Conservation (phyloP, 2,888 invertebrate species). For the Xylocampa areola region DNA sequence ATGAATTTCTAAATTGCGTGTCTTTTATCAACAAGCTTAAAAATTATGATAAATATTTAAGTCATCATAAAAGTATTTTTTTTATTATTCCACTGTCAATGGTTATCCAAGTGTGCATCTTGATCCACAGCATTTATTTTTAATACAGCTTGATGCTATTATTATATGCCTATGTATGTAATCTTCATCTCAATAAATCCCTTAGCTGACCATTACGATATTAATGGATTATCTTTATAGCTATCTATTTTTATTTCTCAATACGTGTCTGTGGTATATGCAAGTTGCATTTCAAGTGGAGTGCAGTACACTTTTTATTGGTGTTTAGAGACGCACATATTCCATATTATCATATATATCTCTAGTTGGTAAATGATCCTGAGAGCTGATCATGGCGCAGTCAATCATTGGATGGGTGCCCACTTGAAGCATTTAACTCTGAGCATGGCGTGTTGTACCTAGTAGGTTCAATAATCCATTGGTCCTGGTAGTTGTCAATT, state of each 20-base stretch:
- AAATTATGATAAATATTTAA: constrained; percentile 13
- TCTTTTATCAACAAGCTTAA: constrained; percentile 30
- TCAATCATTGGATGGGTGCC: no score
- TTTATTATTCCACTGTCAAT: background rate
- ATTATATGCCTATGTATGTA: background rate
- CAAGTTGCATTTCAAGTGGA: background rate
- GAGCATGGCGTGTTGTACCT: no score
- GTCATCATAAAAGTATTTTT: constrained; percentile 6
- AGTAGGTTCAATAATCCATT: no score
- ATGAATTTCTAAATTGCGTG: constrained; percentile 37
- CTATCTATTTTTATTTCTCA: constrained; percentile 9
- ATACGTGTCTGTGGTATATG: background rate
- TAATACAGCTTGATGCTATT: no score
- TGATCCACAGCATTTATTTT: background rate
- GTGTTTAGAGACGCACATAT: background rate
- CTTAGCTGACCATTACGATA: background rate
- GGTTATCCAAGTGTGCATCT: no score
- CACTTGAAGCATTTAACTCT: no score
- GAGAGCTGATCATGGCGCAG: no score
- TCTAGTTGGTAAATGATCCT: no score
- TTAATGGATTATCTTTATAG: background rate
- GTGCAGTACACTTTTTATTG: background rate
- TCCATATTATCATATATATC: no score
- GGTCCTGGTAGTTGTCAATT: no score
- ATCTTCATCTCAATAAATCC: constrained; percentile 2